Base-by-base conservation (phyloP, 2,797 vertebrate species). In the Aselliscus stoliczkanus region DNA sequence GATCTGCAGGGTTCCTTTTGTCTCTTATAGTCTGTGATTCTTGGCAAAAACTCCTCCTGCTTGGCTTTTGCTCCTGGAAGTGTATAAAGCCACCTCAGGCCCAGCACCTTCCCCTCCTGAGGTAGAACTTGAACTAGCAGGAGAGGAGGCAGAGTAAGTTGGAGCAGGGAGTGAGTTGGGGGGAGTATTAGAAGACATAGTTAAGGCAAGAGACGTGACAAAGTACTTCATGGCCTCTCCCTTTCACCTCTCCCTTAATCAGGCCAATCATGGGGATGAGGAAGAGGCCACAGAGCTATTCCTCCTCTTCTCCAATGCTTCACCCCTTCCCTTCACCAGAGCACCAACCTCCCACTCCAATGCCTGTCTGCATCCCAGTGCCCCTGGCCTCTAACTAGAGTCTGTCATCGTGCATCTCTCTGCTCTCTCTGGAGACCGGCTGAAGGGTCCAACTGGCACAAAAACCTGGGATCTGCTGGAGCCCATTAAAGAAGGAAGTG, bases 1-100 rank as follows among this genome's bases (percentile, higher is more conserved):
- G 90, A 58, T 60, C 42, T 27, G 34, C 89, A 77, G 88, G 87
- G 50, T 60, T 84, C 76, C 58, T 94, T 88, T 95, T 52, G 60
- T 87, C 58, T 90, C 69, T 81, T 65, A 77, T 60, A 75, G 21
- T 94, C 82, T 94, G 47, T 50, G 54, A 93, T 90, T 96, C 89
- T 88, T 95, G 85, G 73, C 93, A 94, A 93, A 96, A 89, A 62
- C 69, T 73, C 50, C 4, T 88, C 76, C 42, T 92, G 47, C 47
- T 70, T 94, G 72, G 69, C 73, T 92, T 93, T 93, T 69, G 58
- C 47, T 50, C 85, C 56, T 47, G n/a, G 65, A 47, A 88, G 85
- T n/a, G 44, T 92, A 62, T 2, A 90, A 47, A 83, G 64, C 52
- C 52, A 37, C 39, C 29, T 47, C 23, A 72, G 84, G 50, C 56